Evolutionary conservation across 2,888 invertebrate species (phyloP), one percentile per base, ranked within the genome.

Genomic region (Apoda limacodes): DNA sequence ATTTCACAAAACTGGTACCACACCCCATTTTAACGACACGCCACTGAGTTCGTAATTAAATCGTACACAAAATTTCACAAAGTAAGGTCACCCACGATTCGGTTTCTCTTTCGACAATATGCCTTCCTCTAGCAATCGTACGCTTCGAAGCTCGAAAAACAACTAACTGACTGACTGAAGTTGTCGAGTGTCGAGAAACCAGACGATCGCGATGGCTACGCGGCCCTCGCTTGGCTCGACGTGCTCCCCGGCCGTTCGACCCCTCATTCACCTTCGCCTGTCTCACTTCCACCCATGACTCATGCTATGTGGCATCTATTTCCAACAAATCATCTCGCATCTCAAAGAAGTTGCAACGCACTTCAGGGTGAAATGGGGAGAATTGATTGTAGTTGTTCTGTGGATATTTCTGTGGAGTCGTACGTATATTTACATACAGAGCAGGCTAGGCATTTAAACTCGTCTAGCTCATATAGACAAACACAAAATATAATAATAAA

Each of bases 1-100:
- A 90, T 82, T 92, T 92, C 64, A 90, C 85, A 75, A 88, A 85
- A 68, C 87, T 85, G 75, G 88, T 87, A 62, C 88, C 88, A 70
- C 87, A 88, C 78, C 84, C 83, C 86, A 86, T 86, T 59, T 72
- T 83, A 63, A 60, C 53, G 47, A 37, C 65, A 65, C 66, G n/a
- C n/a, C n/a, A 52, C 17, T 17, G 39, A 50, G 39, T 48, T 45
- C 38, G 40, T 46, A 41, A 47, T 41, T 45, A 47, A 52, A 53
- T 65, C 62, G 68, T 69, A 67, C 60, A 70, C 51, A 67, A 53
- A 66, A 66, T 56, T 57, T 55, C 65, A 63, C 68, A 60, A 62
- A 56, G 50, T 52, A 40, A 45, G 45, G 43, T 52, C 71, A 74
- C 74, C 53, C 75, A 70, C 74, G 68, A 51, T 45, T 48, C 46